Evolutionary conservation across 2,797 vertebrate species (phyloP).

Genomic region (Enteromius viviparus): DNA sequence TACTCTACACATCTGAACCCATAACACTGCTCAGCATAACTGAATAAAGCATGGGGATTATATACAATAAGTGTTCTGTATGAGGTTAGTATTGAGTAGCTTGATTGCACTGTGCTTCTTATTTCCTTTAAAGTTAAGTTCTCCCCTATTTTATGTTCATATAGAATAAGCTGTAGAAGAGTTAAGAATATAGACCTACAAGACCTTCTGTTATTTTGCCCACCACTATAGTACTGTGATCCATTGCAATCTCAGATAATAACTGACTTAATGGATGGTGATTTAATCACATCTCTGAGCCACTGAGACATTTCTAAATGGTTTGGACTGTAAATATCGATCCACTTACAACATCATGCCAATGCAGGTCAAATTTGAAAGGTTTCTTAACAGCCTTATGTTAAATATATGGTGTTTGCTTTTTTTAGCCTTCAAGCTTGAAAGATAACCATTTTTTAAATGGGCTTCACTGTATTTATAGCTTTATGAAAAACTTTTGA

Average conservation of each 20-base stretch:
- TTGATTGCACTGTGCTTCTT: background rate
- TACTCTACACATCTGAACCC: background rate
- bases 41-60: constrained; percentile 4
- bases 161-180: constrained; percentile 4
- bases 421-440: background rate
- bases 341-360: constrained; percentile 15
- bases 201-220: background rate
- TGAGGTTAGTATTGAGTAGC: constrained; percentile 29
- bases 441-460: background rate
- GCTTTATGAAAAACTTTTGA: background rate
- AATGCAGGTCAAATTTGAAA: background rate
- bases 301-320: constrained; percentile 19
- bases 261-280: background rate
- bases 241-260: background rate
- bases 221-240: background rate
- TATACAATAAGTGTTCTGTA: constrained; percentile 34
- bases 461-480: background rate
- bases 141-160: background rate
- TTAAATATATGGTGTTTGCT: background rate
- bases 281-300: constrained; percentile 10
- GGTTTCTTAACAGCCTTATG: constrained; percentile 1
- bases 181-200: background rate
- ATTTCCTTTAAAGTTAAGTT: constrained; percentile 12
- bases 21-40: constrained; percentile 3
- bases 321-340: constrained; percentile 15